Percentiles rank a stretch among this genome's conserved stretches.
phyloP scores from a whole-genome alignment of 2,113 vertebrate genomes.

The Petrocephalus zakoni region DNA sequence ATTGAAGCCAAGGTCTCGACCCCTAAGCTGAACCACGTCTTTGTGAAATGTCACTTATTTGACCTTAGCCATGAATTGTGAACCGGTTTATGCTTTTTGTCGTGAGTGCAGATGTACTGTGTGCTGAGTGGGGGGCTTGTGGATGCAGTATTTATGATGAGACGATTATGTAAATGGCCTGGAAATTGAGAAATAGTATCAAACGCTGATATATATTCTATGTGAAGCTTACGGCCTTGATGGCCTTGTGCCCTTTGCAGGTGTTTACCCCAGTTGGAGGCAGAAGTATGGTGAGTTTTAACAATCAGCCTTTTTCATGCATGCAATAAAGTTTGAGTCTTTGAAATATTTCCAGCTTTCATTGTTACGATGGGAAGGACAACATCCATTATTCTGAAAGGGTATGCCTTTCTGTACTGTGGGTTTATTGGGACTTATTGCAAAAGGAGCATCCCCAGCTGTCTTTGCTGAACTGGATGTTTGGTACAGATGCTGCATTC shows the following conservation, averaged over 20 bases:
- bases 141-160: background rate
- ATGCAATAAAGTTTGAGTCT: background rate
- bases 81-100: background rate
- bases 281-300: slow-evolving; percentile 58
- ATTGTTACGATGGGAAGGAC: background rate
- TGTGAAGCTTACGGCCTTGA: background rate
- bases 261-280: slow-evolving; percentile 32
- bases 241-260: slow-evolving; percentile 44
- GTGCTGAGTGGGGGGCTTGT: background rate
- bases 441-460: background rate
- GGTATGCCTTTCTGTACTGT: background rate
- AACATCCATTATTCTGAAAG: background rate
- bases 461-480: background rate
- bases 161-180: background rate
- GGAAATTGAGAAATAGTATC: background rate
- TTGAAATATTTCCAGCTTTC: background rate
- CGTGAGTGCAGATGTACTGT: background rate
- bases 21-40: background rate
- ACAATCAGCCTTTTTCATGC: slow-evolving; percentile 1
- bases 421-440: background rate
- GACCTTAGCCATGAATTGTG: background rate
- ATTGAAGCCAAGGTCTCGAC: background rate
- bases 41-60: background rate
- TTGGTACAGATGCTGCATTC: background rate
- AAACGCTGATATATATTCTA: background rate